Evolutionary conservation across 2,113 vertebrate species (phyloP).

Genomic region (Hippocampus comes): DNA sequence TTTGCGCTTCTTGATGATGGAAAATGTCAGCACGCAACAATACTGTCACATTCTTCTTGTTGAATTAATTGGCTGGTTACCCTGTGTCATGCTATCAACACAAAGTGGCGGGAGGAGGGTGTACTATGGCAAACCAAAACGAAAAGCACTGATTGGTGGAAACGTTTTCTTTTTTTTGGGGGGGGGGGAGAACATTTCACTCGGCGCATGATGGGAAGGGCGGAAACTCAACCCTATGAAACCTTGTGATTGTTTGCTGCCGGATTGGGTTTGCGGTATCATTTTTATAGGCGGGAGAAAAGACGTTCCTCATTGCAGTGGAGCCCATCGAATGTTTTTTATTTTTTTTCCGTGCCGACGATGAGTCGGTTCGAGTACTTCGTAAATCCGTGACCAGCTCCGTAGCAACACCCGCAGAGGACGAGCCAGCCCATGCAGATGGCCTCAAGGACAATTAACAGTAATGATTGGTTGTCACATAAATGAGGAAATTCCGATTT

Average conservation of each 20-base stretch:
- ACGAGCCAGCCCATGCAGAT: slow-evolving; percentile 68
- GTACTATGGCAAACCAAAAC: background rate
- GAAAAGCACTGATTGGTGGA: background rate
- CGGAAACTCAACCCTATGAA: background rate
- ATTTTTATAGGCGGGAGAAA: slow-evolving; percentile 33
- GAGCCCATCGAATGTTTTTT: slow-evolving; percentile 18
- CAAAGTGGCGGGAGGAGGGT: background rate
- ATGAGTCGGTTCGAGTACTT: slow-evolving; percentile 51
- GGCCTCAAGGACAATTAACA: slow-evolving; percentile 73
- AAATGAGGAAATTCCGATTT: slow-evolving; percentile 71
- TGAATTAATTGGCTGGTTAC: background rate
- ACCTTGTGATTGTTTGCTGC: slow-evolving; percentile 44
- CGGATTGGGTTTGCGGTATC: slow-evolving; percentile 35
- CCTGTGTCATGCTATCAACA: background rate
- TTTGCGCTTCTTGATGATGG: background rate
- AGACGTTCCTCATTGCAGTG: slow-evolving; percentile 39
- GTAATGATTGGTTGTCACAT: slow-evolving; percentile 71
- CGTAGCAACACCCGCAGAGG: slow-evolving; percentile 58
- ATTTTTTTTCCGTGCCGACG: slow-evolving; percentile 33
- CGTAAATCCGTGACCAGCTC: slow-evolving; percentile 62
- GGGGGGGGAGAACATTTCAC: background rate
- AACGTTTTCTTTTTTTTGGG: background rate
- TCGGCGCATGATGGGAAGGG: slow-evolving; percentile 41
- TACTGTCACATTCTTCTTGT: background rate
- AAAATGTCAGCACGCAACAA: background rate